Evolutionary conservation across 2,888 invertebrate species (phyloP).

Genomic region (Eremobia ochroleuca): DNA sequence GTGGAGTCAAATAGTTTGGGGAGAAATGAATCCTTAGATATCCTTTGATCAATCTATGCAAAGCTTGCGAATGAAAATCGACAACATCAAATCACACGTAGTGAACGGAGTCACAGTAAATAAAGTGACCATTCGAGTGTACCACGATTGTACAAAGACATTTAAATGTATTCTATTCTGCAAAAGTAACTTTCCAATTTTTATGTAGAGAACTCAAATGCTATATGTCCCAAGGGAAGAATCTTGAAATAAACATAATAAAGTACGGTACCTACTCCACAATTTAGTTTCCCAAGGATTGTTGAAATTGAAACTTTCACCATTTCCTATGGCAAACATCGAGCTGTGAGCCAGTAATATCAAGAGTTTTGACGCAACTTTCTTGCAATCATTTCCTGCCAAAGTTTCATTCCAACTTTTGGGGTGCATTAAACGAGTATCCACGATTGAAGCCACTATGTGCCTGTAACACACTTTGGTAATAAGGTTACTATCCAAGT

Average conservation of each 20-base stretch:
- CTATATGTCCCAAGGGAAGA: background rate
- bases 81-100: background rate
- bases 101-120: background rate
- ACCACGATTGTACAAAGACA: background rate
- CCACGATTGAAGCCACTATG: background rate
- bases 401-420: background rate
- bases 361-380: slow-evolving; percentile 32
- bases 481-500: background rate
- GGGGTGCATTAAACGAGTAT: background rate
- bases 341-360: background rate
- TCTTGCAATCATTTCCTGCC: slow-evolving; percentile 33
- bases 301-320: slow-evolving; percentile 23
- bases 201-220: background rate
- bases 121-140: background rate
- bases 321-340: slow-evolving; percentile 21
- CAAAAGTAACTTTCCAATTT: background rate
- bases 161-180: background rate
- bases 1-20: background rate
- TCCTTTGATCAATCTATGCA: background rate
- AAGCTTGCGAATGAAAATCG: background rate
- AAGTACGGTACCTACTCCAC: background rate
- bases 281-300: slow-evolving; percentile 10
- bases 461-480: background rate
- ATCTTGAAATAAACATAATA: background rate
- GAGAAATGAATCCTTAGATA: background rate